Evolutionary conservation across 2,888 invertebrate genomes (phyloP).

Genomic region (Chaetogeoica ovagalla): DNA sequence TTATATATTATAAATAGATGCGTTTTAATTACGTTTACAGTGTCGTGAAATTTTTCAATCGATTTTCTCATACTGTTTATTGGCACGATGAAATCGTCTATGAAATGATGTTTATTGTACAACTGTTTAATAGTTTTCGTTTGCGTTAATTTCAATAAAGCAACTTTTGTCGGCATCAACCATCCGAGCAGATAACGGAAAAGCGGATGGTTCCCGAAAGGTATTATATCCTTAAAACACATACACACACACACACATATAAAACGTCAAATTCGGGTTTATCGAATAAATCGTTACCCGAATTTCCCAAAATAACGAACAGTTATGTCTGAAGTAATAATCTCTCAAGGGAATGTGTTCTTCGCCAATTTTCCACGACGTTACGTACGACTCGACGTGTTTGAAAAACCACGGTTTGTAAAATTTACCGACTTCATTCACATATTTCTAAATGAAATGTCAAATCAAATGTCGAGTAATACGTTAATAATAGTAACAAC

Average conservation of each 20-base stretch:
- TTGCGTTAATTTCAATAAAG: constrained; percentile 77
- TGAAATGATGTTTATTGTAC: constrained; percentile 76
- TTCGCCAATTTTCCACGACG: constrained; percentile 58
- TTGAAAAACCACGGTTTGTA: constrained; percentile 84
- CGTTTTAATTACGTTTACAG: constrained; percentile 64
- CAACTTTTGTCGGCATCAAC: constrained; percentile 82
- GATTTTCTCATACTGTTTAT: constrained; percentile 66
- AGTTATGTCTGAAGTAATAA: constrained; percentile 81
- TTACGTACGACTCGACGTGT: constrained; percentile 68
- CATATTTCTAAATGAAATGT: constrained; percentile 1
- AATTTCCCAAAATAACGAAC: constrained; percentile 82
- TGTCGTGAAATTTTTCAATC: constrained; percentile 68
- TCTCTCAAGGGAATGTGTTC: constrained; percentile 80
- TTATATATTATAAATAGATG: no score
- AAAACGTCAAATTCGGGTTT: background rate
- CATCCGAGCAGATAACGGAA: constrained; percentile 78
- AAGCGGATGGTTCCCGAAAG: constrained; percentile 76
- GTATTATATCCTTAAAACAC: constrained; percentile 71
- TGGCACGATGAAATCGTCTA: constrained; percentile 82
- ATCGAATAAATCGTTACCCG: constrained; percentile 62
- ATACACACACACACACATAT: background rate
- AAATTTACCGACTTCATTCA: constrained; percentile 74
- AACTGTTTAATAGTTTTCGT: constrained; percentile 70
- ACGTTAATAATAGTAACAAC: background rate
- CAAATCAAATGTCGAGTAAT: no score